Conservation (phyloP, 2,888 invertebrate species). For the Allacma fusca region DNA sequence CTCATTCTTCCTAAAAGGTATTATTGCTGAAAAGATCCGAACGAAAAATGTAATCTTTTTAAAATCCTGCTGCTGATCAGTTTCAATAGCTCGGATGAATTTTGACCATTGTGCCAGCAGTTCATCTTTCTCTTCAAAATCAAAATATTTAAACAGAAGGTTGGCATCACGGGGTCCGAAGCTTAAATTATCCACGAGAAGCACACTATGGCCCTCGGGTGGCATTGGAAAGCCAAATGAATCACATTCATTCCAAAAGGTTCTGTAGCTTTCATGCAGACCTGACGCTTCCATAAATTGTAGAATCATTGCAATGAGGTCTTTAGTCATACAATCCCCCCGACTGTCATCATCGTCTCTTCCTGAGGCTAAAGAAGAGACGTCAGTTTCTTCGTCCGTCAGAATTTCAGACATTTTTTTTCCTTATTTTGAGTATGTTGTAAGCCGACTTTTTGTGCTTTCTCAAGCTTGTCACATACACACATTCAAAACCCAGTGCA, state of each 20-base stretch:
- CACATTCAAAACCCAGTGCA: too few relatives aligned
- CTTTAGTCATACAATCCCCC: slow-evolving; percentile 30
- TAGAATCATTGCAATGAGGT: slow-evolving; percentile 36
- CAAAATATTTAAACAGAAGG: slow-evolving; percentile 56
- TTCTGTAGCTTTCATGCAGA: slow-evolving; percentile 52
- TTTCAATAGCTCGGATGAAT: slow-evolving; percentile 31
- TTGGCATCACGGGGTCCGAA: slow-evolving; percentile 51
- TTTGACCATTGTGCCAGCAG: slow-evolving; percentile 52
- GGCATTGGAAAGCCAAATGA: slow-evolving; percentile 50
- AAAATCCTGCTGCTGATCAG: not conserved
- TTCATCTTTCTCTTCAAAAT: slow-evolving; percentile 55
- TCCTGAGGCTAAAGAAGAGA: not conserved
- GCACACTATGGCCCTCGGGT: not conserved
- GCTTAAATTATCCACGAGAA: not conserved
- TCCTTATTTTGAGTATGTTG: not conserved
- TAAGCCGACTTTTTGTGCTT: too few relatives aligned
- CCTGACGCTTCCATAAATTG: slow-evolving; percentile 59
- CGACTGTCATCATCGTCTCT: not conserved
- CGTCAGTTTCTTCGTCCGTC: slow-evolving; percentile 18
- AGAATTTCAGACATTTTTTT: not conserved
- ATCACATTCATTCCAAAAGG: slow-evolving; percentile 56
- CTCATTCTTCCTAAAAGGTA: slow-evolving; percentile 54
- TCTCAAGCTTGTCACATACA: too few relatives aligned
- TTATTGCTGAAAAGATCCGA: slow-evolving; percentile 54
- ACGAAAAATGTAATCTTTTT: slow-evolving; percentile 54